Evolutionary conservation across 2,888 invertebrate species (phyloP), one percentile per base, ranked within the genome.

Genomic region (Hololepta plana): DNA sequence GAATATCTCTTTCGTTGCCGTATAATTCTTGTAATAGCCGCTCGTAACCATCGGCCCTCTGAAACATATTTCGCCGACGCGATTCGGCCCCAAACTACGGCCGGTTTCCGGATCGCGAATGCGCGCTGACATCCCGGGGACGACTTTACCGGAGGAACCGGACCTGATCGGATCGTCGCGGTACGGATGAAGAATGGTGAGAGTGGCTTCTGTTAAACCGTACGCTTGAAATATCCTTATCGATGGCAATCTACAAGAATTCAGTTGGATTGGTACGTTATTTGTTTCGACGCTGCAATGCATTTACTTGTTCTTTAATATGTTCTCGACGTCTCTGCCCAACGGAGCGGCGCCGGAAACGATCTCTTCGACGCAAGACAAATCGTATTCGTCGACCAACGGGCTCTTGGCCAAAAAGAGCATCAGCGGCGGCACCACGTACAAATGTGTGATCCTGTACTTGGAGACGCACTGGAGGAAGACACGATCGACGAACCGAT

Each of bases 31-130:
- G 44, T 72, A 64, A 49, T 91, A 91, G 0, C 85, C 48, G 33
- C 42, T 46, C 40, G 45, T 46, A 2, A 49, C 33, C 26, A 73
- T 57, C 9, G 73, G 70, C 0, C 84, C 80, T 45, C 76, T 76
- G 28, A 87, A 67, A 51, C 77, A 82, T 1, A 88, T 47, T 51
- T 90, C 88, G 9, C 90, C 90, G 23, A 64, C 60, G 45, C 73
- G 44, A 31, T 65, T 55, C 0, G 70, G 60, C 0, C 72, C 72
- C 21, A 79, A 43, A 6, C 53, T 40, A 42, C 61, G 51, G 1
- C 71, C 71, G 1, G 62, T 75, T 30, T 68, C 66, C 24, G 64
- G 53, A 46, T 75, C 65, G 26, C 67, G 38, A 13, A 74, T 65
- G 56, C 69, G 72, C 30, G 67, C 67, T 38, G 54, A 60, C 45